Evolutionary conservation across 2,797 vertebrate genomes (phyloP).

Genomic region (Erethizon dorsatum): DNA sequence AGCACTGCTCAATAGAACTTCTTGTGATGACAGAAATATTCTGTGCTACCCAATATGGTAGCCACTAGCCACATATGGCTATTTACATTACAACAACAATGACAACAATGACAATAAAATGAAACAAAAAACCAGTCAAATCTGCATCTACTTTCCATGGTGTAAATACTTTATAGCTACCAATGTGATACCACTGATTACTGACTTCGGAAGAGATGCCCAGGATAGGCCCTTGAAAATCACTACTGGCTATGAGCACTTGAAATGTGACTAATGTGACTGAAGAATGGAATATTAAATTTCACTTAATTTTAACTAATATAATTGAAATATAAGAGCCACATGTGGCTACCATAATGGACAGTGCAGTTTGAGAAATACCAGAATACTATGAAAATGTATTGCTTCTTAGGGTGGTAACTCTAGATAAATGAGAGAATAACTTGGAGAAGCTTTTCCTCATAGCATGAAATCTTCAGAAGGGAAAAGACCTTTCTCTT

Average conservation of each 20-base stretch:
- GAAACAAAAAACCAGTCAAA: background rate
- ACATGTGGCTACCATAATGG: background rate
- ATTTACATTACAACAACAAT: background rate
- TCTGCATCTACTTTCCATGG: background rate
- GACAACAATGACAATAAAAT: background rate
- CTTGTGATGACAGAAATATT: background rate
- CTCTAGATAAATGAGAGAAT: background rate
- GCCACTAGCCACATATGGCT: background rate
- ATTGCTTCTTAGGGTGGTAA: slow-evolving; percentile 5
- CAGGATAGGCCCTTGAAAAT: background rate
- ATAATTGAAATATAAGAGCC: slow-evolving; percentile 1
- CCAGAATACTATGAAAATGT: background rate
- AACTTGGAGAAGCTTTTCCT: background rate
- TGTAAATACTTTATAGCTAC: background rate
- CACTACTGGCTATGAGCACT: background rate
- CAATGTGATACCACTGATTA: background rate
- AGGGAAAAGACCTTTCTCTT: slow-evolving; percentile 55
- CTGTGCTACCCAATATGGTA: background rate
- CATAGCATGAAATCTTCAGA: background rate
- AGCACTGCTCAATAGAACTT: background rate
- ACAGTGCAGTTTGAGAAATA: background rate
- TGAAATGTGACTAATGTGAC: background rate
- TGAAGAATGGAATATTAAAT: slow-evolving; percentile 25
- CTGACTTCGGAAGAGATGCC: background rate
- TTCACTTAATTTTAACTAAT: slow-evolving; percentile 39